These are phyloP conservation scores for Cairina moschata DNA, from an alignment of 2,113 vertebrate species.

Conservation along the genomic window DNA sequence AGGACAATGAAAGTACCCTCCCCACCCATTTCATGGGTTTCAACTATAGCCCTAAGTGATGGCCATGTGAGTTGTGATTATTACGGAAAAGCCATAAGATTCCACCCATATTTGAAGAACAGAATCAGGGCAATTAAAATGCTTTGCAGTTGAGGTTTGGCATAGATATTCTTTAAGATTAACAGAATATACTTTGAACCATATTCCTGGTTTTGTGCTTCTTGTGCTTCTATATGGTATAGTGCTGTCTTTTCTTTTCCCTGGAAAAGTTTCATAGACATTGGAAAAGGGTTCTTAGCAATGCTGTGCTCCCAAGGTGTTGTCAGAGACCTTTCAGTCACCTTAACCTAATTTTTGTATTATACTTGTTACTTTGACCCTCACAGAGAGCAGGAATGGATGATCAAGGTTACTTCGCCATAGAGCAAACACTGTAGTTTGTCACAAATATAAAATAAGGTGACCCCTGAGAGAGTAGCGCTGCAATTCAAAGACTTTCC, in stretches of 20 bases:
- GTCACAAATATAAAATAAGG: slow-evolving; percentile 44
- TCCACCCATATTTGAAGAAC: background rate
- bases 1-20: background rate
- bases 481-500: slow-evolving; percentile 24
- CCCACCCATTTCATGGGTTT: background rate
- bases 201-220: background rate
- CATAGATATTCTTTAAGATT: background rate
- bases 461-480: slow-evolving; percentile 11
- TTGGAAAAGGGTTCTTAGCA: background rate
- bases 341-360: slow-evolving; percentile 50
- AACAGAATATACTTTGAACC: background rate
- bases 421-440: slow-evolving; percentile 38
- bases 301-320: background rate
- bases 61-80: background rate
- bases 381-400: background rate
- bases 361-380: slow-evolving; percentile 33
- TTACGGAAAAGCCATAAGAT: background rate
- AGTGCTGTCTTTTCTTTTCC: background rate
- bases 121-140: background rate
- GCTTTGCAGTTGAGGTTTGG: background rate
- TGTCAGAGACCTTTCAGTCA: background rate
- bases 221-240: background rate
- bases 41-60: background rate
- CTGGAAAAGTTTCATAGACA: background rate
- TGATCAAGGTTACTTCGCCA: slow-evolving; percentile 24